Evolutionary conservation across 2,113 vertebrate species (phyloP), one percentile per base, ranked within the genome.

Genomic region (Thymallus thymallus): DNA sequence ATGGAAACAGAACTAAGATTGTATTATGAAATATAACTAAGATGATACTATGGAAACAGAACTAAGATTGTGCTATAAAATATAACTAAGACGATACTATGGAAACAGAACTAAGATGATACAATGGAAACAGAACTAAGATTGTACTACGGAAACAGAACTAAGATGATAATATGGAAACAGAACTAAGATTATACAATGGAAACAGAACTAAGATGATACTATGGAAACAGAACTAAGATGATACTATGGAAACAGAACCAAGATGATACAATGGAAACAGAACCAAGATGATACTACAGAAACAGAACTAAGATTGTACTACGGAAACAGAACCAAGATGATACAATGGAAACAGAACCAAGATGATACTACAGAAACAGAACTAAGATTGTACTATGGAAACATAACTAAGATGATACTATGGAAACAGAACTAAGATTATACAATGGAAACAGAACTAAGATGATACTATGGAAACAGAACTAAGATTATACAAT

Each of bases 1-100:
- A 35, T 35, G 32, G 32, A 35, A 1, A 35, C 1, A 7, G 32
- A 32, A 6, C 30, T 30, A 30, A 30, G 29, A 30, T 30, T 3
- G 3, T 30, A 30, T 4, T 30, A 30, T 30, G 29, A 4, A 30
- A n/a, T n/a, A 30, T 4, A 30, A 90, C 84, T 32, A 32, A 32
- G 89, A 91, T 93, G 90, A 94, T 93, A 90, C 92, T 92, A 91
- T 91, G 91, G 91, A 95, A 95, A 93, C 91, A 94, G 92, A 30
- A 30, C 29, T 30, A n/a, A n/a, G n/a, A n/a, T n/a, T n/a, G n/a
- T n/a, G n/a, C 29, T 29, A 29, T n/a, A n/a, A n/a, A n/a, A n/a
- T n/a, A n/a, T n/a, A n/a, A n/a, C n/a, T 30, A 32, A 32, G 5
- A 32, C 1, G 6, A 32, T 32, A 6, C 32, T 7, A 32, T 32